Percentiles rank a stretch among this genome's conserved stretches.
Conservation (phyloP, 2,888 invertebrate species). For the Cryptocephalus moraei region DNA sequence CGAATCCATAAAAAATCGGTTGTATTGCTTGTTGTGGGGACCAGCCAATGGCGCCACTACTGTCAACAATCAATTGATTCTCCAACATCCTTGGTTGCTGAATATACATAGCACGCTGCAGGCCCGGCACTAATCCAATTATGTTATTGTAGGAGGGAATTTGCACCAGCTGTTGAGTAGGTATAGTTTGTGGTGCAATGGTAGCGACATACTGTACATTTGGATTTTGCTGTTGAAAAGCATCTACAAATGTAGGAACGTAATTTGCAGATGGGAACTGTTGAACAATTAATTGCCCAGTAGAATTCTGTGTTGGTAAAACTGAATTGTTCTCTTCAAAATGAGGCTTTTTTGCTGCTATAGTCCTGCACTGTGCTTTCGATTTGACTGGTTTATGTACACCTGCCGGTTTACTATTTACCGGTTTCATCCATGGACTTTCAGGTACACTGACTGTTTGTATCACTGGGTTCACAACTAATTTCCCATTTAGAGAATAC, state of each 20-base stretch:
- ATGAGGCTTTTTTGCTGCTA: conserved; percentile 17
- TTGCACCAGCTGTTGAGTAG: conserved; percentile 37
- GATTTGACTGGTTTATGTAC: conserved; percentile 24
- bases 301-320: conserved; percentile 15
- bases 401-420: conserved; percentile 21
- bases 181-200: conserved; percentile 46
- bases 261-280: conserved; percentile 43
- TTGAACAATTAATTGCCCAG: conserved; percentile 54
- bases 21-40: conserved; percentile 36
- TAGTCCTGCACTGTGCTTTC: conserved; percentile 23
- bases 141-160: conserved; percentile 39
- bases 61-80: conserved; percentile 34
- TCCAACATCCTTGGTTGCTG: conserved; percentile 32
- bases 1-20: conserved; percentile 68
- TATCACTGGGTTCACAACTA: conserved; percentile 22
- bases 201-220: conserved; percentile 70
- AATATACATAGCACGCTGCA: conserved; percentile 33
- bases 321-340: conserved; percentile 15
- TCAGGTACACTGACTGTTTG: conserved; percentile 25
- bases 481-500: conserved; percentile 27
- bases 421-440: conserved; percentile 28
- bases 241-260: conserved; percentile 56
- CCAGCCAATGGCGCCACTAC: conserved; percentile 35
- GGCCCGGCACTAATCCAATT: conserved; percentile 31
- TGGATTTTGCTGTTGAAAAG: conserved; percentile 59